Evolutionary conservation across 2,113 vertebrate genomes (phyloP).

Genomic region (Scopus umbretta): DNA sequence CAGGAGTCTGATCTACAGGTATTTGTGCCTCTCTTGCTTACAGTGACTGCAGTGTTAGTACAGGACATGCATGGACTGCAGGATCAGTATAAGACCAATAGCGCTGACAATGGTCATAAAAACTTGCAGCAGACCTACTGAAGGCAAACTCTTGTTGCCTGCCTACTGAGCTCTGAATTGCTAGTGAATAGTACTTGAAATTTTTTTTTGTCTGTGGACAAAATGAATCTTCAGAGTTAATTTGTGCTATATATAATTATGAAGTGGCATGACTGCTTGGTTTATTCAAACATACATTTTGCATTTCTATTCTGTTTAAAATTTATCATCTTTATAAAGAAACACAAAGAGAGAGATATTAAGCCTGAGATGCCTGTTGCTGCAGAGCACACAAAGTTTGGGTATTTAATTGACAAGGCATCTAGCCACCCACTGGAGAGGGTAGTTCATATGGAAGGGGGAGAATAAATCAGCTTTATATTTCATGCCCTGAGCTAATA

Average conservation of each 20-base stretch:
- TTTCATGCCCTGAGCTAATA: neutral
- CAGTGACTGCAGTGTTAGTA: neutral
- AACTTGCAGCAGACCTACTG: neutral
- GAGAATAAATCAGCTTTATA: neutral
- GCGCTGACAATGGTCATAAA: neutral
- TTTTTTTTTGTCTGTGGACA: neutral
- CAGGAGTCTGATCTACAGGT: neutral
- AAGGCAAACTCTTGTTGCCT: neutral
- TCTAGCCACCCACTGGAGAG: neutral
- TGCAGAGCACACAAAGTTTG: neutral
- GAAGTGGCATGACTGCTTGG: neutral
- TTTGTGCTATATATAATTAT: neutral
- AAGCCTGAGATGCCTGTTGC: neutral
- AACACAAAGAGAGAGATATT: neutral
- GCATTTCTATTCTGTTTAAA: neutral
- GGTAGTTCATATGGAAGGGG: accelerated
- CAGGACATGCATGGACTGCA: neutral
- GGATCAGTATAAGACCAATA: neutral
- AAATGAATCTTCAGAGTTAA: neutral
- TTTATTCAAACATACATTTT: neutral
- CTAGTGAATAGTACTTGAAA: neutral
- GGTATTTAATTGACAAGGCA: neutral
- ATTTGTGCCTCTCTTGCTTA: neutral
- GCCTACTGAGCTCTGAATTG: neutral
- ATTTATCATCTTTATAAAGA: neutral